Base-by-base conservation (phyloP, 2,113 vertebrate species). In the Hystrix brachyura region DNA sequence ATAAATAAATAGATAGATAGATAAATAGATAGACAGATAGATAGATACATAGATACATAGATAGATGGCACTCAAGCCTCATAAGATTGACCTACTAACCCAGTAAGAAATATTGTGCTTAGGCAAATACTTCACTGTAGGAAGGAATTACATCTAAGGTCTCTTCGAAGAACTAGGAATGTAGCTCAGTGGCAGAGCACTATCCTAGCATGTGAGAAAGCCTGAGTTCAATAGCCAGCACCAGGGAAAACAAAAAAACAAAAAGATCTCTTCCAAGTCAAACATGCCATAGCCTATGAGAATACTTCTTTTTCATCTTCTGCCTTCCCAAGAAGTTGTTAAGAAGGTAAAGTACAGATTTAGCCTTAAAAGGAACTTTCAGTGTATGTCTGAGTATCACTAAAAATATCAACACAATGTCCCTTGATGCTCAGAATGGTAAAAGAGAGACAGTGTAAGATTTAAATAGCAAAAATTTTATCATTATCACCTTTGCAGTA, bases 381-480 rank as follows among this genome's bases (percentile, higher is more conserved):
- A 72, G 21, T 19, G 5, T 83, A 60, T 87, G 38, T 57, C 60
- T 90, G 23, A 19, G 3, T 6, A 60, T 94, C 64, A 62, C n/a
- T 86, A 87, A 94, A 92, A 96, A 87, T 59, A 91, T 79, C 60
- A 80, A 48, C 12, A 48, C 21, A 84, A 65, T 59, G 29, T n/a
- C 87, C 48, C 53, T 60, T 12, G 55, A 69, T 82, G 11, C 67
- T 94, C 34, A 80, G 34, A 92, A 87, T 21, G 27, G 15, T 87
- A 32, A 85, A 19, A 84, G 19, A 90, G 21, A 94, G 38, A 5
- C 18, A 43, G 69, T 32, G 1, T 62, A 71, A 93, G 57, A 88
- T 60, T 64, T 80, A 57, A 74, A 67, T 7, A 57, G 48, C 32
- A 80, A 87, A 94, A 91, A 32, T 27, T 29, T n/a, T 71, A 80